Base-by-base conservation (phyloP, 2,888 invertebrate genomes). In the Perizoma flavofasciatum region DNA sequence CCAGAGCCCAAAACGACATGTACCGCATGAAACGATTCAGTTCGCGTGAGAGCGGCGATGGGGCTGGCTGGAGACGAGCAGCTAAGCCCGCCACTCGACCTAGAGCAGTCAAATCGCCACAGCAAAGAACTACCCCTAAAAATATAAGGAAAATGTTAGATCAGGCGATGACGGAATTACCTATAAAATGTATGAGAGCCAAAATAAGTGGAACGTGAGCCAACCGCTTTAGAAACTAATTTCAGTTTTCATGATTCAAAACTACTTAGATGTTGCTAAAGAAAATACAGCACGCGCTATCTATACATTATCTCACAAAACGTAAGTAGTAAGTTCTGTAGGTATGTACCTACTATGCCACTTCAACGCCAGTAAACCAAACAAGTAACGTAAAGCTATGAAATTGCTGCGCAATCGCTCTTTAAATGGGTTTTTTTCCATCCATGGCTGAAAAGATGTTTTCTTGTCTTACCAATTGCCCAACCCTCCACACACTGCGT, bases 31-130 rank as follows among this genome's bases (percentile, higher is more conserved):
- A 99, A 85, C 98, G 98, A 64, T 95, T 96, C 78, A 99, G 98
- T 93, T 99, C 99, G 83, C 97, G 96, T 61, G 98, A 96, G 78
- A 99, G 97, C 39, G 99, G 99, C 7, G 99, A 99, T 79, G 98
- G 97, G 47, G 96, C 97, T 62, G 98, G 97, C 75, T 97, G 96
- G 68, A 98, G 93, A 49, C 98, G 96, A 49, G 97, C 97, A 34
- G 98, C 98, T 66, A 98, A 89, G 67, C 98, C 98, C 65, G 98
- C 98, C 82, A 98, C 98, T 74, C 98, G 95, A 54, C 98, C 98
- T 95, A 98, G 96, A 0, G 98, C 92, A 6, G 92, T 88, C 53
- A 91, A 68, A 55, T 98, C 98, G 72, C 98, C 98, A 75, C 97
- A 98, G 83, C 96, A 96, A 80, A 98, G 95, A 49, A 98, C 98